Evolutionary conservation across 2,888 invertebrate species (phyloP), one percentile per base, ranked within the genome.

Genomic region (Calephelis perditalis): DNA sequence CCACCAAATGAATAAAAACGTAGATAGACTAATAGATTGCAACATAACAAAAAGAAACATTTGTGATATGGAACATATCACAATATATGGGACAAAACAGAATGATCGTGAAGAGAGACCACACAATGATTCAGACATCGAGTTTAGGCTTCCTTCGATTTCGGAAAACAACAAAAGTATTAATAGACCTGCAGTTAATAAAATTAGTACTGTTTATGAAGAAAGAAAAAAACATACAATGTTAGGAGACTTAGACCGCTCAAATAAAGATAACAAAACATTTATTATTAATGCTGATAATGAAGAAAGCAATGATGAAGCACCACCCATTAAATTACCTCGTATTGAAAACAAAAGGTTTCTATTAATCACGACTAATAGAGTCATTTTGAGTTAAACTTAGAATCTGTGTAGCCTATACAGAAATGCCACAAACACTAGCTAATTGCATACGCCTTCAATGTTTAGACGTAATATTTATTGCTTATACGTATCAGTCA

Each of bases 281-380:
- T 87, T 84, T 70, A 86, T 86, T 60, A 75, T 84, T 9, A 76
- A 80, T 37, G 75, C 78, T 61, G 70, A 71, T 62, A 68, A 66
- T 58, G 77, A 76, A 57, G 82, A 81, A 45, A 76, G 76, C 64
- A 85, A 84, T 65, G 86, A 89, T 68, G 89, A 85, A 65, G 82
- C 81, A 7, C 89, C 89, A 8, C 87, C 84, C n/a, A 67, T 90
- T 47, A 90, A 89, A 71, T 71, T 90, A 60, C 90, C 90, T 57
- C 81, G 86, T 66, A 88, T 90, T 62, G 89, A 89, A 68, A 75
- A 71, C 49, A 86, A 79, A 75, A 86, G 89, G 88, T 88, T 80
- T 62, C 35, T 52, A 15, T 52, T 56, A n/a, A 5, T 11, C 37
- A 26, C 37, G 40, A 26, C 15, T 49, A 52, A 12, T 36, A 44